Conservation (phyloP, 2,797 vertebrate species). For the Phrynocephalus vlangalii region DNA sequence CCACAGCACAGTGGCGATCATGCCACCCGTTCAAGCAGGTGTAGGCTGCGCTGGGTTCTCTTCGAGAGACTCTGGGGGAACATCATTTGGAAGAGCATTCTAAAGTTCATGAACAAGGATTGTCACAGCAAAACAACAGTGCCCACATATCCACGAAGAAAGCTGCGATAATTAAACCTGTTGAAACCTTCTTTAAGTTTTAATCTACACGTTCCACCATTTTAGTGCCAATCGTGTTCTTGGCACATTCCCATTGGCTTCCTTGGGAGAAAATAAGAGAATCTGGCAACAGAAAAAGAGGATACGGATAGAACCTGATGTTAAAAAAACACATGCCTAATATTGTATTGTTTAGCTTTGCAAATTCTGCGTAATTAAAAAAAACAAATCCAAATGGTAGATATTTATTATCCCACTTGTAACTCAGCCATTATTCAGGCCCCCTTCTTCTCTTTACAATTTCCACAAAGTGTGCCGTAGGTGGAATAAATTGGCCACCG, state of each 20-base stretch:
- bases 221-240: slow-evolving; percentile 5
- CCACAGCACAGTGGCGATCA: neutral
- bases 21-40: neutral
- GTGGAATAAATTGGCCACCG: slow-evolving; percentile 73
- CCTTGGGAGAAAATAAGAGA: neutral
- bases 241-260: neutral
- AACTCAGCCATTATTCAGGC: slow-evolving; percentile 15
- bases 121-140: neutral
- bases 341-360: slow-evolving; percentile 13
- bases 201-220: neutral
- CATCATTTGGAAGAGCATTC: neutral
- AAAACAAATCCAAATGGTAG: no score
- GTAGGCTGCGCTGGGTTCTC: neutral
- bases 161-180: slow-evolving; percentile 10
- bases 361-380: neutral
- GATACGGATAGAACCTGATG: neutral
- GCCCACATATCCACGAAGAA: neutral
- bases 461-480: slow-evolving; percentile 57
- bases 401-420: slow-evolving; percentile 23
- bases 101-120: neutral
- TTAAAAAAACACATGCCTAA: slow-evolving; percentile 2
- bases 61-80: neutral
- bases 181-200: slow-evolving; percentile 24
- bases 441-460: neutral
- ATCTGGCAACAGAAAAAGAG: neutral